Conservation (phyloP, 2,888 invertebrate species). For the Noctuana brunneofusca region DNA sequence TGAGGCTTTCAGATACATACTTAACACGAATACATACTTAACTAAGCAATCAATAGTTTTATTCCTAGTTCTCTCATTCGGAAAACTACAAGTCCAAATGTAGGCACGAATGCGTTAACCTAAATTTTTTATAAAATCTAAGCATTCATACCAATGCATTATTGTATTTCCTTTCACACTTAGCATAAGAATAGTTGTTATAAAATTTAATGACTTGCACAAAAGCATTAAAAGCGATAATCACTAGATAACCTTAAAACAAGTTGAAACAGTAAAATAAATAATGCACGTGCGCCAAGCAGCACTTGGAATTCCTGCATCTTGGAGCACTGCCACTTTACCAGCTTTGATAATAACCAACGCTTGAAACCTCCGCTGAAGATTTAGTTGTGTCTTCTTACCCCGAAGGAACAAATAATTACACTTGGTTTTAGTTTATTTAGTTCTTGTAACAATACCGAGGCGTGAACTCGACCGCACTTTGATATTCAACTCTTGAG, state of each 20-base stretch:
- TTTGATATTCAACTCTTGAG: conserved; percentile 52
- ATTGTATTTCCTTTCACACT: background rate
- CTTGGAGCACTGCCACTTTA: conserved; percentile 35
- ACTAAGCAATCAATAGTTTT: no score
- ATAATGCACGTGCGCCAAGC: conserved; percentile 37
- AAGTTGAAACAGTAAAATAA: conserved; percentile 49
- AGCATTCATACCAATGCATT: background rate
- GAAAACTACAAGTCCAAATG: no score
- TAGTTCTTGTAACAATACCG: conserved; percentile 64
- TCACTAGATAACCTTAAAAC: conserved; percentile 44
- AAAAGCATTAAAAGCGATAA: conserved; percentile 42
- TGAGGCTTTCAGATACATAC: no score
- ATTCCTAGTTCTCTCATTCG: no score
- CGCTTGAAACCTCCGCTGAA: conserved; percentile 34
- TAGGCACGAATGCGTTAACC: background rate
- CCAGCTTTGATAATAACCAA: conserved; percentile 33
- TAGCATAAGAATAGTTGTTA: background rate
- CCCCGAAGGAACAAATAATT: conserved; percentile 65
- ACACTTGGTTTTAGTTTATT: conserved; percentile 62
- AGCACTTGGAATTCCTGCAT: conserved; percentile 38
- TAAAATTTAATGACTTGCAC: conserved; percentile 37
- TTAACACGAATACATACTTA: no score
- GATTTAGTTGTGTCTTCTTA: conserved; percentile 52
- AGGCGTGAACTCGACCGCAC: conserved; percentile 55
- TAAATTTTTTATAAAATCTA: background rate